Percentiles rank a stretch among this genome's conserved stretches.
These are phyloP conservation scores for Drosophila tropicalis DNA, from an alignment of 1,140 invertebrate genomes.

Conservation along the genomic window DNA sequence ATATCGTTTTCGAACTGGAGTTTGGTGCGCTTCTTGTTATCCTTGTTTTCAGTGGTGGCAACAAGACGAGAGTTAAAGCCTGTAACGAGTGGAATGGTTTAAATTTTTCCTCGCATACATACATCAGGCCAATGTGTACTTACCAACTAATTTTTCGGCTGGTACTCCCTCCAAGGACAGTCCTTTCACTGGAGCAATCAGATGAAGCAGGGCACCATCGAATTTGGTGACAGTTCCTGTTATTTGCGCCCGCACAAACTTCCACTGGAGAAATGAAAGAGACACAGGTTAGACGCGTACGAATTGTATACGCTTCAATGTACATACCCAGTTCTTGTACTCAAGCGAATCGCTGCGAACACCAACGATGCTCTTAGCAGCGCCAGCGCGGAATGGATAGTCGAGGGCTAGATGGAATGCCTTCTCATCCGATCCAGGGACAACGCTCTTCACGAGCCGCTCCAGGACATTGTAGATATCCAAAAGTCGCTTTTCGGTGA, in stretches of 20 bases:
- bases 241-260: constrained; percentile 63
- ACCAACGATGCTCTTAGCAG: constrained; percentile 85
- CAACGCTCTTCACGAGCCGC: constrained; percentile 49
- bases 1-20: constrained; percentile 84
- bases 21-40: constrained; percentile 85
- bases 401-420: constrained; percentile 85
- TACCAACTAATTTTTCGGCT: constrained; percentile 74
- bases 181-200: constrained; percentile 74
- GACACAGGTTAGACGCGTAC: neutral
- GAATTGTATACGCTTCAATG: neutral
- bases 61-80: constrained; percentile 84
- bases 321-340: constrained; percentile 74
- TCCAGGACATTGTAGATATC: constrained; percentile 66
- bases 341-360: constrained; percentile 77
- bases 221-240: constrained; percentile 60
- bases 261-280: constrained; percentile 43
- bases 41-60: constrained; percentile 85
- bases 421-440: constrained; percentile 80
- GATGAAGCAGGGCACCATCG: constrained; percentile 68
- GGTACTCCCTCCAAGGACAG: constrained; percentile 65
- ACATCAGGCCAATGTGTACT: neutral
- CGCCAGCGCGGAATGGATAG: constrained; percentile 86
- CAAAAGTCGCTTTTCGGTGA: constrained; percentile 66
- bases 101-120: constrained; percentile 64
- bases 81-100: constrained; percentile 27